Base-by-base conservation (phyloP, 2,888 invertebrate genomes). In the Oscheius onirici region DNA sequence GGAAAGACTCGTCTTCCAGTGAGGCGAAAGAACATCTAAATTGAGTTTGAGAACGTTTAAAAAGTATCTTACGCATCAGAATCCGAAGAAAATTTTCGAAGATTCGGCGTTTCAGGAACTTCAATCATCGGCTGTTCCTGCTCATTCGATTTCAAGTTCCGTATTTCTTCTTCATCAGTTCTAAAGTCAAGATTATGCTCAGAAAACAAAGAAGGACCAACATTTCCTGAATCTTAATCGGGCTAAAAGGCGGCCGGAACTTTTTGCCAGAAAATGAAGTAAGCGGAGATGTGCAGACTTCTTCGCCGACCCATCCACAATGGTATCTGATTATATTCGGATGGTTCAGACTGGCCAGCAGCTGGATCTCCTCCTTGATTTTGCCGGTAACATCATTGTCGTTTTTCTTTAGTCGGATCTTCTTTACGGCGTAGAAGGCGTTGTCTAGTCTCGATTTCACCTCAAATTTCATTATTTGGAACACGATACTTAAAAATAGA, bases 281-380 rank as follows among this genome's bases (percentile, higher is more conserved):
- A 28, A 49, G 10, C 2, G 41, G 40, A 8, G 10, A 24, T 41
- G 20, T 24, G 41, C 34, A 60, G 13, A 2, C 8, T 5, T 22
- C 17, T 49, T 46, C 26, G 13, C 83, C 83, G 73, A 86, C 44
- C 89, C 89, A 89, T 15, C 88, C 87, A 49, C 83, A 83, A 71
- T 89, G 87, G 74, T 89, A 89, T 13, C 88, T 86, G 6, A 89
- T 87, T 52, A 89, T 84, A 67, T 88, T 86, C 10, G 78, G 77
- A 72, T 88, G 88, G 11, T 83, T 82, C 49, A 88, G 74, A 28
- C 74, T 81, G 0, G 88, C 88, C 54, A 88, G 69, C 0, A 87
- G 83, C 72, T 87, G 87, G 52, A 88, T 88, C 76, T 88, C 88
- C 43, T 87, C 74, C 40, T 88, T 68, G 34, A 87, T 81, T 87